Evolutionary conservation across 35 echinoderm and acorn worm species (phyloP).

Genomic region (Holothuria glaberrima): DNA sequence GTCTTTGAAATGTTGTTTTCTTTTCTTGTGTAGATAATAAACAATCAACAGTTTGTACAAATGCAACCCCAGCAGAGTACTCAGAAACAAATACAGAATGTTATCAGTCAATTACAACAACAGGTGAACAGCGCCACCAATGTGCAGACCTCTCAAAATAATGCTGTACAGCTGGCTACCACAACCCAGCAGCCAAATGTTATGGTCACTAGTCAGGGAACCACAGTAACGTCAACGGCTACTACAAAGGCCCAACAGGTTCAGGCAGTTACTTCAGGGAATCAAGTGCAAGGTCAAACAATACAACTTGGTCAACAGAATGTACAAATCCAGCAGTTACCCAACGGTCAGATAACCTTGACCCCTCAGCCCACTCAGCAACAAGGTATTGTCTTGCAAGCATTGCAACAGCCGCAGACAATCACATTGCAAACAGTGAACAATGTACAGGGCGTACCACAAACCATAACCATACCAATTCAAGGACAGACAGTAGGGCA

Average conservation of each 20-base stretch:
- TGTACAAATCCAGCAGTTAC: slow-evolving; percentile 44
- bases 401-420: slow-evolving; percentile 74
- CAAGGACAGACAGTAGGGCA: slow-evolving; percentile 32
- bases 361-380: slow-evolving; percentile 51
- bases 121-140: slow-evolving; percentile 1
- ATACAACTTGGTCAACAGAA: slow-evolving; percentile 38
- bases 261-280: not conserved
- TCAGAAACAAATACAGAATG: slow-evolving; percentile 67
- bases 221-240: not conserved
- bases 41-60: slow-evolving; percentile 43
- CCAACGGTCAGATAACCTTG: slow-evolving; percentile 51
- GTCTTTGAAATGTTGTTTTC: not conserved
- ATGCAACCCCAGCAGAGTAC: slow-evolving; percentile 29
- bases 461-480: slow-evolving; percentile 70
- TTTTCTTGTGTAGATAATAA: not conserved
- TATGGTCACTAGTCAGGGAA: not conserved
- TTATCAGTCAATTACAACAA: slow-evolving; percentile 62
- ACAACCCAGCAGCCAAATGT: not conserved
- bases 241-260: not conserved
- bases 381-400: slow-evolving; percentile 58
- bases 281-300: slow-evolving; percentile 27
- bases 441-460: slow-evolving; percentile 45
- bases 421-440: slow-evolving; percentile 58
- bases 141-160: slow-evolving; percentile 37
- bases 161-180: slow-evolving; percentile 8